These are phyloP conservation scores for Notamacropus eugenii DNA, from an alignment of 2,797 vertebrate species.

Conservation along the genomic window DNA sequence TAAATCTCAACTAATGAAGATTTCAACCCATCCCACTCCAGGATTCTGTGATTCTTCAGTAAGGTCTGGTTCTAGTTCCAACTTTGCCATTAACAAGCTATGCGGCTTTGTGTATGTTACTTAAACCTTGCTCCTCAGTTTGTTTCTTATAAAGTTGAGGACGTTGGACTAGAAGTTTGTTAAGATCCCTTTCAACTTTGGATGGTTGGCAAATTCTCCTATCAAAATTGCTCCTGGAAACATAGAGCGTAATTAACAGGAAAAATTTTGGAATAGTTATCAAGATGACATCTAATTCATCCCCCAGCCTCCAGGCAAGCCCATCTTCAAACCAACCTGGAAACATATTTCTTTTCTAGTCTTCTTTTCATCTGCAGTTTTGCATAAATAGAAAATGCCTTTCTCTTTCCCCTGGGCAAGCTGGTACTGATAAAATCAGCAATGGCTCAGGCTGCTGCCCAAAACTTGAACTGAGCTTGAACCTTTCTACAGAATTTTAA, in stretches of 20 bases:
- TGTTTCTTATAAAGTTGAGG: not conserved
- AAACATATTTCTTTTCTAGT: not conserved
- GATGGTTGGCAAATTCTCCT: conserved; percentile 8
- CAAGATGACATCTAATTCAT: not conserved
- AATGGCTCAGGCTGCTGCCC: conserved; percentile 4
- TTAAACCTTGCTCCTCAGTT: not conserved
- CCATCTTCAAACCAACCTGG: not conserved
- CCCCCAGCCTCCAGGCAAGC: not conserved
- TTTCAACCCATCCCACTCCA: not conserved
- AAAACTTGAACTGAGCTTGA: conserved; percentile 63
- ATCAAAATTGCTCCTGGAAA: not conserved
- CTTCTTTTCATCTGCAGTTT: not conserved
- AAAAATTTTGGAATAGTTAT: not conserved
- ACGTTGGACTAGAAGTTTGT: not conserved
- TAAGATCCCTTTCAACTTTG: not conserved
- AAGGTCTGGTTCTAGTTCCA: not conserved
- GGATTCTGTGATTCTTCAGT: not conserved
- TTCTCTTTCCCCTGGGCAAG: conserved; percentile 31
- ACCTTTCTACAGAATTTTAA: conserved; percentile 44
- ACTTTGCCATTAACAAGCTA: not conserved
- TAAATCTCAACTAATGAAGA: not conserved
- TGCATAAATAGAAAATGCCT: conserved; percentile 23
- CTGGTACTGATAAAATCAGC: conserved; percentile 60
- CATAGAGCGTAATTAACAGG: not conserved
- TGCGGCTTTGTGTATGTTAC: not conserved